Percentiles rank a stretch among this genome's conserved stretches.
These are phyloP conservation scores for Latheticus oryzae DNA, from an alignment of 2,888 invertebrate species.

Conservation along the genomic window DNA sequence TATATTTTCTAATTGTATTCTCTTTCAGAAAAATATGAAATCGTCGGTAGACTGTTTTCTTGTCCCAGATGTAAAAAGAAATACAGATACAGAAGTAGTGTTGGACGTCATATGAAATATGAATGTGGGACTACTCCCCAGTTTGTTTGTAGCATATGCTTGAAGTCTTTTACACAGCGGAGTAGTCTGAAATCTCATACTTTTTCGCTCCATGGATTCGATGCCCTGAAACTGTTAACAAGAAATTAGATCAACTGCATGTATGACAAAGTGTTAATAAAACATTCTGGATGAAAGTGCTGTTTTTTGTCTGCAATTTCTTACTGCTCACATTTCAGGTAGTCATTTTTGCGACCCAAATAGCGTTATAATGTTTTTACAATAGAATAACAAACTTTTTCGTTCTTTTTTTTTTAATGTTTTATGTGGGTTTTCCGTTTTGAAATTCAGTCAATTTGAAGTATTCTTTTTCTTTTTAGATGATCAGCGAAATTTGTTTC, in stretches of 20 bases:
- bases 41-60: slow-evolving; percentile 33
- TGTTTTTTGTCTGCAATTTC: too few species aligned
- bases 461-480: slow-evolving; percentile 10
- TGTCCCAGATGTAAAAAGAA: slow-evolving; percentile 51
- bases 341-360: too few species aligned
- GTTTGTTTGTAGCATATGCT: slow-evolving; percentile 46
- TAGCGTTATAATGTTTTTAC: too few species aligned
- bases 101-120: slow-evolving; percentile 62
- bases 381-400: too few species aligned
- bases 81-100: slow-evolving; percentile 54
- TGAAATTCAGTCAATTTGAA: slow-evolving; percentile 1
- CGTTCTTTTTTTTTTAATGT: slow-evolving; percentile 6
- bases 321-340: too few species aligned
- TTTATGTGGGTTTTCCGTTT: slow-evolving; percentile 3
- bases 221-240: slow-evolving; percentile 22
- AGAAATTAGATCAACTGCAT: background rate
- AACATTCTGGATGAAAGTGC: too few species aligned
- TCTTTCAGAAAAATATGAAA: slow-evolving; percentile 27
- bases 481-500: too few species aligned
- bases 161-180: slow-evolving; percentile 48
- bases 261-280: background rate
- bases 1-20: slow-evolving; percentile 15
- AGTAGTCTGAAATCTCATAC: slow-evolving; percentile 63
- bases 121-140: slow-evolving; percentile 49
- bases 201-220: slow-evolving; percentile 32